phyloP scores from a whole-genome alignment of 92 coral and sea anemone genomes.

The Epizoanthus rinbou region DNA sequence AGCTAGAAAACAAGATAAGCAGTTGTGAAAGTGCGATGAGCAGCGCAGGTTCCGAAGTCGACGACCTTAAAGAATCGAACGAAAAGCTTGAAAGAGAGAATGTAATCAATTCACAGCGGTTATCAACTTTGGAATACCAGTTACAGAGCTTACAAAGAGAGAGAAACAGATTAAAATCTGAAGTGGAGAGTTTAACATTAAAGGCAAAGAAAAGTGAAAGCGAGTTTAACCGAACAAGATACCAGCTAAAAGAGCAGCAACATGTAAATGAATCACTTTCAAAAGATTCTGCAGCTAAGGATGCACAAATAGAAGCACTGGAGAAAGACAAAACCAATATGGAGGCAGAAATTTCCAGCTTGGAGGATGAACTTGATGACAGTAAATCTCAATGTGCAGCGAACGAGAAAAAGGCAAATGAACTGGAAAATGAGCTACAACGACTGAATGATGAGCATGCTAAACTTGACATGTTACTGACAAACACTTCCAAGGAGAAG shows the following conservation, averaged over 20 bases:
- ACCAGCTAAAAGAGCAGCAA: constrained; percentile 64
- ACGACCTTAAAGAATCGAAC: constrained; percentile 60
- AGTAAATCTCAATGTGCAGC: constrained; percentile 54
- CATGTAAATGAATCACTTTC: constrained; percentile 47
- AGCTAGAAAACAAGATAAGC: constrained; percentile 58
- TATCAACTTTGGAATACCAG: constrained; percentile 52
- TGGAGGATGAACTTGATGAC: constrained; percentile 64
- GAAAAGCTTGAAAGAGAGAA: constrained; percentile 69
- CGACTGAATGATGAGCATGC: constrained; percentile 52
- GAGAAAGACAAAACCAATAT: constrained; percentile 56
- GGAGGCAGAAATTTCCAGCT: constrained; percentile 58
- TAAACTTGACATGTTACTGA: constrained; percentile 49
- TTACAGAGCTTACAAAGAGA: constrained; percentile 70
- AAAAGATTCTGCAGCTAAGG: constrained; percentile 56
- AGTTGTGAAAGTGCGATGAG: constrained; percentile 64
- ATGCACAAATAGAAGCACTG: constrained; percentile 62
- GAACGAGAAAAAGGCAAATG: constrained; percentile 46
- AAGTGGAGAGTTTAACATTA: constrained; percentile 57
- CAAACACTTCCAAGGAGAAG: constrained; percentile 64
- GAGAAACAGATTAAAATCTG: constrained; percentile 60
- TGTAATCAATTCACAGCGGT: constrained; percentile 44
- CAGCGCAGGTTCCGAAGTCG: constrained; percentile 57
- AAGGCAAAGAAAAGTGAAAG: constrained; percentile 67
- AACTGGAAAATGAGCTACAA: constrained; percentile 56
- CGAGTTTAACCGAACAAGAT: constrained; percentile 61